phyloP scores from a whole-genome alignment of 2,797 vertebrate species.

The Megalops cyprinoides region DNA sequence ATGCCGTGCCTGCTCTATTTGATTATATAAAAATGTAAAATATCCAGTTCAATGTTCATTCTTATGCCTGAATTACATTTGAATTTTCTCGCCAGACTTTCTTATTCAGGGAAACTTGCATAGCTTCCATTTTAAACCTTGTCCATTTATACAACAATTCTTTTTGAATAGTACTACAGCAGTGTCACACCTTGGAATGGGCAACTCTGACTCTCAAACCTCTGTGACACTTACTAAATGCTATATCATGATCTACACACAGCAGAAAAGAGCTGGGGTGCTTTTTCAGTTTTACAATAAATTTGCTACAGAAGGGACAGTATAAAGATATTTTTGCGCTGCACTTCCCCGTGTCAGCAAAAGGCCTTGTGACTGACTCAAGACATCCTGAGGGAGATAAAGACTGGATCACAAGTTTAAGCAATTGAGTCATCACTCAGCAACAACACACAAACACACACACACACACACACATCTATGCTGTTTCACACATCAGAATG shows the following conservation, averaged over 20 bases:
- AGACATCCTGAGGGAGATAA: conserved; percentile 34
- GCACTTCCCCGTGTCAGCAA: conserved; percentile 29
- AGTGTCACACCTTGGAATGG: neutral
- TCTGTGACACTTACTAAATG: neutral
- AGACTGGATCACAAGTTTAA: conserved; percentile 16
- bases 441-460: too few species aligned
- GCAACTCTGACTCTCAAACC: too few species aligned
- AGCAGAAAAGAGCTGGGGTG: too few species aligned
- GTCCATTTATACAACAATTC: neutral
- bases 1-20: too few species aligned
- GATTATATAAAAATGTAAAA: too few species aligned
- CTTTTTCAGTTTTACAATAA: neutral
- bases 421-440: neutral
- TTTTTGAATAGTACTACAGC: neutral
- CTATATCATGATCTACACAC: neutral
- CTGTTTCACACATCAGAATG: too few species aligned
- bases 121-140: neutral
- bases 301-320: neutral
- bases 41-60: too few species aligned
- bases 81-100: too few species aligned
- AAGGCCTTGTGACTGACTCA: conserved; percentile 60
- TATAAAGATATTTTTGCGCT: too few species aligned
- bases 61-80: too few species aligned
- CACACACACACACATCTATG: too few species aligned
- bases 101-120: neutral